These are phyloP conservation scores for Hydrolagus affinis DNA, from an alignment of 2,113 vertebrate species.

Conservation along the genomic window DNA sequence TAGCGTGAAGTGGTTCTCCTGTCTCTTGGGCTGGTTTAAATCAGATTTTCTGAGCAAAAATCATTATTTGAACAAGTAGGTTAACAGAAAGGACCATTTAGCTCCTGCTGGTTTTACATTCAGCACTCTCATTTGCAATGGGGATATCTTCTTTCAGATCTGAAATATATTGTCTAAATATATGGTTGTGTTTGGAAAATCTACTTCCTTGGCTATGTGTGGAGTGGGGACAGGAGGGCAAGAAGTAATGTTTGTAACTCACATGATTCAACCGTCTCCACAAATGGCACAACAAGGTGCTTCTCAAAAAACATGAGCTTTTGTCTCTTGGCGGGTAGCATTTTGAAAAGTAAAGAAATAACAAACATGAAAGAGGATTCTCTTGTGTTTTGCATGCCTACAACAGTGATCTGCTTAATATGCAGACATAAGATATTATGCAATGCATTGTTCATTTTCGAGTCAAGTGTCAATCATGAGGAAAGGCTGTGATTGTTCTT, in stretches of 20 bases:
- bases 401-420: not conserved
- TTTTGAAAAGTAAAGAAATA: not conserved
- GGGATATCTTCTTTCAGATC: not conserved
- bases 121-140: too few species aligned
- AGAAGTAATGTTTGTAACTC: not conserved
- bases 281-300: not conserved
- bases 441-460: not conserved
- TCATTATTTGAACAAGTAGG: not conserved
- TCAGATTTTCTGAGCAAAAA: not conserved
- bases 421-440: not conserved
- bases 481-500: not conserved
- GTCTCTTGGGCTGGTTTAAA: not conserved
- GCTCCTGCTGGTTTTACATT: too few species aligned
- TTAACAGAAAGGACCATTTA: too few species aligned
- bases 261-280: not conserved
- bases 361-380: not conserved
- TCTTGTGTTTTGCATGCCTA: not conserved
- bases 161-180: not conserved
- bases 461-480: slow-evolving; percentile 1
- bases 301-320: not conserved
- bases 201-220: not conserved
- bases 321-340: not conserved
- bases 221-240: too few species aligned
- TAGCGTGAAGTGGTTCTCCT: not conserved
- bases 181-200: not conserved